Percentiles rank a stretch among this genome's conserved stretches.
phyloP scores from a whole-genome alignment of 2,113 vertebrate species.

The Manacus vitellinus region DNA sequence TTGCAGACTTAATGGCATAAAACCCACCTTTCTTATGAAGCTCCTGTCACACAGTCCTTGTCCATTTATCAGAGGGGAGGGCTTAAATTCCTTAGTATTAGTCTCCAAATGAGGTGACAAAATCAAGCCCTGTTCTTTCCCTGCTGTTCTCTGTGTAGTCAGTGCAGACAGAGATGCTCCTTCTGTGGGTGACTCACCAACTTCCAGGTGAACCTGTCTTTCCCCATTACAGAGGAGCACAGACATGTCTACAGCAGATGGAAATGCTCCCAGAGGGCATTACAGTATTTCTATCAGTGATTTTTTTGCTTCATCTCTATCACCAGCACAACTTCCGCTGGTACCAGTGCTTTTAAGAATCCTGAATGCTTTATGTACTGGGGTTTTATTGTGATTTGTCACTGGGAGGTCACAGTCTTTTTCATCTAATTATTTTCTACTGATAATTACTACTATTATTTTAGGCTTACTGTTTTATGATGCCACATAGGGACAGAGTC shows the following conservation, averaged over 20 bases:
- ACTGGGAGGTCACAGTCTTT: constrained; percentile 35
- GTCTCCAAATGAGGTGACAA: not conserved
- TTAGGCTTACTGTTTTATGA: constrained; percentile 33
- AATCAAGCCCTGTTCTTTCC: not conserved
- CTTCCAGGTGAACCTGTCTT: not conserved
- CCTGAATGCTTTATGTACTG: not conserved
- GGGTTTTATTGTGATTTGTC: constrained; percentile 9
- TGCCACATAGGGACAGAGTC: not conserved
- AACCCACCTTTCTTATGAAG: not conserved
- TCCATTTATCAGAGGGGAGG: not conserved
- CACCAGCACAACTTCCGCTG: not conserved
- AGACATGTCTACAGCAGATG: not conserved
- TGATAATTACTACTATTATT: constrained; percentile 51
- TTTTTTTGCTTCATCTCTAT: not conserved
- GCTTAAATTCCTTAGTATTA: not conserved
- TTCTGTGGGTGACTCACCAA: not conserved
- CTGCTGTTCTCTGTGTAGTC: not conserved
- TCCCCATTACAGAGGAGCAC: not conserved
- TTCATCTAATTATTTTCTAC: constrained; percentile 44
- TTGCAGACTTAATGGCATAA: not conserved
- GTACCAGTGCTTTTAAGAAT: constrained; percentile 10
- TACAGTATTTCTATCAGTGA: not conserved
- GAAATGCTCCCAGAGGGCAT: not conserved
- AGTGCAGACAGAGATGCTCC: not conserved
- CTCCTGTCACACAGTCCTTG: not conserved